A percentile compares a stretch with the other conserved stretches of the same genome.
Evolutionary conservation across 1,140 invertebrate species (phyloP).

Genomic region (Drosophila chauvacae): DNA sequence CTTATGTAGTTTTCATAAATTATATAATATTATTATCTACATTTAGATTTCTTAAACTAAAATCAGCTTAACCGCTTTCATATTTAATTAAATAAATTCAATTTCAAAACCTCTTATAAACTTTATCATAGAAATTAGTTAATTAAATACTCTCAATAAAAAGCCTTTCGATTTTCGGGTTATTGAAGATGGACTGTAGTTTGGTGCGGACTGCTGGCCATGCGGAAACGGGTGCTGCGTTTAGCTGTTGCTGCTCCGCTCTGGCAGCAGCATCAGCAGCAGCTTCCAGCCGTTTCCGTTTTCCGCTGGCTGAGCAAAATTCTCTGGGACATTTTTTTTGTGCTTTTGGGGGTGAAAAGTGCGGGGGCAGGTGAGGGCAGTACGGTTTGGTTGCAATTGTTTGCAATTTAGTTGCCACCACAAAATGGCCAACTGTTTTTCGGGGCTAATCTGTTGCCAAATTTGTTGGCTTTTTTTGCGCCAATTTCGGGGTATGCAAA

Average conservation of each 20-base stretch:
- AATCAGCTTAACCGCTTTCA: neutral
- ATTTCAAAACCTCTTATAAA: neutral
- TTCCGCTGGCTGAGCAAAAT: conserved; percentile 45
- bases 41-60: too few relatives aligned
- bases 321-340: conserved; percentile 39
- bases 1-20: too few relatives aligned
- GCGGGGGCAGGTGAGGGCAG: conserved; percentile 14
- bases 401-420: conserved; percentile 68
- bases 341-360: conserved; percentile 9
- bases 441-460: conserved; percentile 70
- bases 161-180: neutral
- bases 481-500: conserved; percentile 38
- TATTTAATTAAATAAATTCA: too few relatives aligned
- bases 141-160: neutral
- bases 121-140: neutral
- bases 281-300: conserved; percentile 68
- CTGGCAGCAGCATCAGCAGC: conserved; percentile 55
- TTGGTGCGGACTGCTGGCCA: conserved; percentile 47
- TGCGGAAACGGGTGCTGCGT: conserved; percentile 66
- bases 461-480: conserved; percentile 60
- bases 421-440: conserved; percentile 74
- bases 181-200: conserved; percentile 34
- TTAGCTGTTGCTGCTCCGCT: conserved; percentile 10
- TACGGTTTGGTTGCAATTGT: conserved; percentile 64
- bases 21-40: neutral